Base-by-base conservation (phyloP, 2,888 invertebrate genomes). In the Zhengitettix transpicula region DNA sequence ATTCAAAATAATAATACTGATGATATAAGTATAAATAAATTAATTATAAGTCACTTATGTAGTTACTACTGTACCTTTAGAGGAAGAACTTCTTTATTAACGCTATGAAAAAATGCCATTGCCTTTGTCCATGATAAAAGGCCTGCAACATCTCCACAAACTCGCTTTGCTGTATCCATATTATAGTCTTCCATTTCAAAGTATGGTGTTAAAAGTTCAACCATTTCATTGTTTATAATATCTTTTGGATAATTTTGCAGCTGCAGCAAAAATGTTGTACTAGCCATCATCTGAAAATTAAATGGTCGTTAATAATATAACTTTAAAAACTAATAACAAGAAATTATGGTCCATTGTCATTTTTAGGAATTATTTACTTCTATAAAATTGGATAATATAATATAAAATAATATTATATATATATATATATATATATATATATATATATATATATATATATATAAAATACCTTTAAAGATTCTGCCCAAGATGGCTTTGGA, bases 141-240 rank as follows among this genome's bases (percentile, higher is more conserved):
- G 2, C 97, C 97, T 14, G 97, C 95, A 0, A 97, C 96, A 70
- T 97, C 96, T 58, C 96, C 96, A 70, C 96, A 97, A 8, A 96
- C 96, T 64, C 95, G 79, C 70, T 92, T 87, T 0, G 97, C 97
- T 59, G 89, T 94, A 68, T 97, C 96, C 89, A 96, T 90, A 70
- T 91, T 93, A 72, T 96, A 97, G 72, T 97, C 96, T 68, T 95
- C 95, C 92, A 93, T 92, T 71, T 86, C 84, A 67, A 94, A 91
- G 72, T 95, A 97, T 0, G 95, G 94, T 65, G 85, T 80, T 59
- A 97, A 74, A 62, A 96, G 78, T 71, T 97, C 97, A 10, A 97
- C 91, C 84, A 96, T 95, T 76, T 97, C 97, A 69, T 92, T 94
- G 72, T 95, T 97, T 63, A 97, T 96, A 10, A 91, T 89, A 69